Base-by-base conservation (phyloP, 2,113 vertebrate species). In the Isurus oxyrinchus region DNA sequence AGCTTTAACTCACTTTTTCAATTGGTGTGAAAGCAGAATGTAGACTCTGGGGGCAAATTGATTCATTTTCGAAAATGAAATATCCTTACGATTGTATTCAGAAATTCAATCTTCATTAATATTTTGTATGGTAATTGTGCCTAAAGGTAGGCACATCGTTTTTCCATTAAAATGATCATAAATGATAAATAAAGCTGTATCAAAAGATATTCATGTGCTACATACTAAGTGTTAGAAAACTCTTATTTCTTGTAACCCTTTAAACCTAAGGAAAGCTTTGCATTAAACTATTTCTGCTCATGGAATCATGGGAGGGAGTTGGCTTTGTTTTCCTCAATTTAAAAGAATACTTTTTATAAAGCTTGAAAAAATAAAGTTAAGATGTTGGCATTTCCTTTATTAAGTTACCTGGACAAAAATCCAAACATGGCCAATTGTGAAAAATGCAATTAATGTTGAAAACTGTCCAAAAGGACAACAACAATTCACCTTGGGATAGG, bases 141-240 rank as follows among this genome's bases (percentile, higher is more conserved):
- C 88, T 59, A 61, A 90, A 91, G 88, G 57, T 91, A 91, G 31
- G 31, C 57, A 59, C 88, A 91, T 59, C 19, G 11, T 59, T 91
- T 59, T 59, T 91, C 79, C n/a, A 81, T 91, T 91, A 35, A 91
- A 91, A 91, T 59, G 25, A 21, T 91, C 88, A 91, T 91, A 31
- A 91, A 91, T 91, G 88, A 91, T 91, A n/a, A 91, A 59, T 91
- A n/a, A n/a, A 91, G 88, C n/a, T 14, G 40, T 16, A 81, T 19
- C 79, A 61, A 61, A 91, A 59, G 53, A 90, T 57, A 81, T 81
- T 10, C n/a, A 81, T 81, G n/a, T 40, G n/a, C 79, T 81, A 40
- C 79, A 81, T 81, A 81, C 79, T 81, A 40, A 57, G 53, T 55
- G 57, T 91, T 61, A 57, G 27, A 91, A 59, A 90, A 61, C 35